Base-by-base conservation (phyloP, 2,113 vertebrate genomes). In the Sceloporus tristichus region DNA sequence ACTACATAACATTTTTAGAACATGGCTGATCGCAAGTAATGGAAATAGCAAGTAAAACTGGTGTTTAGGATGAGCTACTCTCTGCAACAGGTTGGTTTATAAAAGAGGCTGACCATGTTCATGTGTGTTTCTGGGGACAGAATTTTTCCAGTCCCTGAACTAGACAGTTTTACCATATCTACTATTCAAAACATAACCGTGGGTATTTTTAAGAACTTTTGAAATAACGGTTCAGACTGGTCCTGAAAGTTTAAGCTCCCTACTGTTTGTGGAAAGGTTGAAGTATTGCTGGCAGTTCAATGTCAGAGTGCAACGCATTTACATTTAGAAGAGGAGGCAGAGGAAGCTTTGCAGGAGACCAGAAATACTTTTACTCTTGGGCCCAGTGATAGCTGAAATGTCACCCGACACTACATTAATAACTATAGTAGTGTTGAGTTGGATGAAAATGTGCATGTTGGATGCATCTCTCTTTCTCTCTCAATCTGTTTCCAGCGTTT, bases 321-420 rank as follows among this genome's bases (percentile, higher is more conserved):
- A n/a, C 18, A 0, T 79, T 38, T 34, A 59, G 87, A 84, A 91
- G 89, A 88, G 66, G 84, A 29, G 85, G n/a, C 38, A 25, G 77
- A 84, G 85, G 65, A 82, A 91, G 59, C 89, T 85, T 90, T 78
- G 59, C 21, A 73, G 59, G 75, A 93, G 93, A 94, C 90, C 87
- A 91, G 86, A 94, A 91, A 48, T 70, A 34, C 76, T 65, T 93
- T 93, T 84, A 62, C 88, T 88, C 88, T 93, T 90, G 85, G 84
- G 89, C 59, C 59, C 87, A 66, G 23, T 91, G 91, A 74, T 83
- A 87, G 89, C 80, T 88, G 92, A 90, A 91, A 82, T 88, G 92
- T 91, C 88, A 8, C 79, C 93, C 85, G 68, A 88, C 91, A 91
- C 82, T 5, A 75, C 0, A 9, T 92, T 91, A 91, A 94, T 92